phyloP scores from a whole-genome alignment of 2,113 vertebrate genomes.

The Rhipidura dahli region DNA sequence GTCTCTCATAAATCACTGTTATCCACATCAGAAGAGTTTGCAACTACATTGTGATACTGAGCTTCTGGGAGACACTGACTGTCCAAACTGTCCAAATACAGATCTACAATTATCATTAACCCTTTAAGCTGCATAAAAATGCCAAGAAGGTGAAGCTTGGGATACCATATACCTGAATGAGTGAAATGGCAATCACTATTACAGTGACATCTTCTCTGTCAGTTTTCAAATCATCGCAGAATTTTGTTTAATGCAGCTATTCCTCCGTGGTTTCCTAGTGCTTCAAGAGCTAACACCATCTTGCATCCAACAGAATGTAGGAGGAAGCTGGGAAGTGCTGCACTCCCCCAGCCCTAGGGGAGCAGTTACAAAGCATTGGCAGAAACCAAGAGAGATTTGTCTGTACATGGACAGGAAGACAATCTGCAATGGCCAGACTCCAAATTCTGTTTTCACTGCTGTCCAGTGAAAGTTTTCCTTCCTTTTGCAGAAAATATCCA shows the following conservation, averaged over 20 bases:
- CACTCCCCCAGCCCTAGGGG: neutral
- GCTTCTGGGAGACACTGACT: neutral
- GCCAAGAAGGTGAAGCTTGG: neutral
- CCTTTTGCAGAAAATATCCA: neutral
- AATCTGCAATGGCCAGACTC: neutral
- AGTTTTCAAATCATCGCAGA: neutral
- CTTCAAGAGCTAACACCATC: neutral
- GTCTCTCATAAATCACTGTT: neutral
- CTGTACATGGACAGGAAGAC: neutral
- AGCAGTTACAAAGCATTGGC: neutral
- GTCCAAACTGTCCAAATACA: neutral
- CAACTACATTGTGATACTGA: neutral
- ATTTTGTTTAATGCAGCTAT: neutral
- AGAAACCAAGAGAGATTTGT: neutral
- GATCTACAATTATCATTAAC: neutral
- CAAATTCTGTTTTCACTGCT: neutral
- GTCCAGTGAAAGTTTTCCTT: neutral
- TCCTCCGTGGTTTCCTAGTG: neutral
- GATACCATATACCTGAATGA: neutral
- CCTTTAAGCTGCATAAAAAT: neutral
- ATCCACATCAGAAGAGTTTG: neutral
- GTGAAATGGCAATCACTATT: neutral
- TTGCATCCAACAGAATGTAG: rapidly evolving
- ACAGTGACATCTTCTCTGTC: neutral
- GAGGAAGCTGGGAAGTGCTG: neutral